Evolutionary conservation across 2,888 invertebrate species (phyloP), one percentile per base, ranked within the genome.

Genomic region (Drosophila lutescens): DNA sequence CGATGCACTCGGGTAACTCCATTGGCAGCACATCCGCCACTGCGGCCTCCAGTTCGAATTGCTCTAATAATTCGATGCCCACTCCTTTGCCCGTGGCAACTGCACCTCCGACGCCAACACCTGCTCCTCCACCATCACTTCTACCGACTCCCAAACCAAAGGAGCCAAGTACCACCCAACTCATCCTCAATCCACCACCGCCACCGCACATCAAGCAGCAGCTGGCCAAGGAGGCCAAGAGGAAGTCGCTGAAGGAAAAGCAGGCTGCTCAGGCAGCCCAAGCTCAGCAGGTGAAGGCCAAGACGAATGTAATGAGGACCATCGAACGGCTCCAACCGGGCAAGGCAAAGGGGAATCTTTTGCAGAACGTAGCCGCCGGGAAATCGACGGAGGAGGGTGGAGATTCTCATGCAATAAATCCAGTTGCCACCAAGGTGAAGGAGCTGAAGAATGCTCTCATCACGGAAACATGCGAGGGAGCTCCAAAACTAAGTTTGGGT

Each of bases 271-370:
- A 63, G 17, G 93, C 85, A 85, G 77, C 89, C 1, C 88, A 89
- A 67, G 80, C 86, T 0, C 94, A 93, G 87, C 93, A 95, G 75
- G 91, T 93, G 72, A 93, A 95, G 71, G 75, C 70, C 20, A 86
- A 86, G 65, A 71, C 75, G 13, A 96, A 97, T 92, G 93, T 96
- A 69, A 96, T 97, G 91, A 93, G 97, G 74, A 97, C 96, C 0
- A 97, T 97, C 78, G 97, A 97, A 78, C 93, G 97, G 61, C 92
- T 97, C 55, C 97, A 97, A 86, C 97, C 97, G 0, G 97, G 97
- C 0, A 97, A 97, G 92, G 95, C 97, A 87, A 97, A 97, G 93
- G 97, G 97, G 0, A 97, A 97, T 92, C 93, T 97, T 20, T 93
- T 97, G 30, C 94, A 96, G 41, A 96, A 95, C 89, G 93, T 95